Conservation (phyloP, 2,113 vertebrate genomes). For the Labeo catla region DNA sequence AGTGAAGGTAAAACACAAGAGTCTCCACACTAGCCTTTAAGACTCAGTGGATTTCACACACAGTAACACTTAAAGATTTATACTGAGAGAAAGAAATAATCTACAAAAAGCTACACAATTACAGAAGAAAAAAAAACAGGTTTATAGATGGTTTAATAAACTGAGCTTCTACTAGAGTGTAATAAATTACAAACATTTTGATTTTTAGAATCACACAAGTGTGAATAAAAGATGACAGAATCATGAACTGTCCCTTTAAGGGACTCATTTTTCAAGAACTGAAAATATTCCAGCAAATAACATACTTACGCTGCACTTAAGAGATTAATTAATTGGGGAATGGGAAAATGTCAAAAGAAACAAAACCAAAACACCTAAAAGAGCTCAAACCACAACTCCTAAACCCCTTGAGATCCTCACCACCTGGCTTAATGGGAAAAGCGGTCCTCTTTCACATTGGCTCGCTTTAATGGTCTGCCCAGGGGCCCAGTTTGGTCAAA, state of each 20-base stretch:
- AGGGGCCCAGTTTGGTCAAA: slow-evolving; percentile 95
- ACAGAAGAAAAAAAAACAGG: neutral
- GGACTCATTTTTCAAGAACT: neutral
- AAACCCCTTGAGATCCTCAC: slow-evolving; percentile 94
- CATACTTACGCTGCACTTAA: slow-evolving; percentile 84
- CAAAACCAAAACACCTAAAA: slow-evolving; percentile 81
- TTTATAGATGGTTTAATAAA: neutral
- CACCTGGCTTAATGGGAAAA: slow-evolving; percentile 95
- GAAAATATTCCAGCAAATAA: slow-evolving; percentile 14
- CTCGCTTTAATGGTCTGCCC: slow-evolving; percentile 94
- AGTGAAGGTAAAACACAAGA: neutral
- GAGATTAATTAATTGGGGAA: slow-evolving; percentile 58
- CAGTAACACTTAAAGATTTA: neutral
- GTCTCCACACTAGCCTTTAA: neutral
- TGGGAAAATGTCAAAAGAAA: slow-evolving; percentile 76
- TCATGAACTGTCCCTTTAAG: neutral
- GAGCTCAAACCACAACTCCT: slow-evolving; percentile 94
- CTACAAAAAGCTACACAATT: neutral
- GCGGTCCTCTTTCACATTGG: slow-evolving; percentile 93
- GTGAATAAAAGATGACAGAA: neutral
- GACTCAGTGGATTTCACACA: slow-evolving; percentile 3
- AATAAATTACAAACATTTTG: neutral
- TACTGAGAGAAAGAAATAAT: neutral
- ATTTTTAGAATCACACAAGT: neutral
- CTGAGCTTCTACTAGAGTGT: neutral